Conservation (phyloP, 2,113 vertebrate species). For the Pterophyllum scalare region DNA sequence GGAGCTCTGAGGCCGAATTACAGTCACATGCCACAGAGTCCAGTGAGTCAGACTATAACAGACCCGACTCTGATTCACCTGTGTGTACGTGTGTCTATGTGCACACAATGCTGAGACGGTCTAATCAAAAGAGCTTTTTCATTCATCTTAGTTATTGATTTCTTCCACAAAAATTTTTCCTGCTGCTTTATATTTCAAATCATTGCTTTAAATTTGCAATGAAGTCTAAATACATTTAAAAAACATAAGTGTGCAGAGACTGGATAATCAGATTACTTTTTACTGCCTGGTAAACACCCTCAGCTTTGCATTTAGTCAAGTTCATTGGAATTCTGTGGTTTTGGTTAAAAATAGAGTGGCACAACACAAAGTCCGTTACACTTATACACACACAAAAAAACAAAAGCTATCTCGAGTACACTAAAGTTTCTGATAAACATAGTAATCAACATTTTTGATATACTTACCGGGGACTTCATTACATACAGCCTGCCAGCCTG, state of each 20-base stretch:
- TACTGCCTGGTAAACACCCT: slow-evolving; percentile 31
- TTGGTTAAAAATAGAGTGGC: background rate
- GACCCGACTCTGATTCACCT: background rate
- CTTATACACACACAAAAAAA: background rate
- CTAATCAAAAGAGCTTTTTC: slow-evolving; percentile 33
- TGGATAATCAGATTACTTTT: slow-evolving; percentile 33
- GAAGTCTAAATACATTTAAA: slow-evolving; percentile 13
- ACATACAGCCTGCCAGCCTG: background rate
- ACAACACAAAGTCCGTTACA: rapidly evolving
- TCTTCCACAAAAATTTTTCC: background rate
- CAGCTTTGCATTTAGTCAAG: background rate
- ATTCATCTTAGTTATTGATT: slow-evolving; percentile 12
- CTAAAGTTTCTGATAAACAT: background rate
- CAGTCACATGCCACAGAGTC: slow-evolving; percentile 50
- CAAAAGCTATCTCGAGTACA: background rate
- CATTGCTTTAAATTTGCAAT: slow-evolving; percentile 23
- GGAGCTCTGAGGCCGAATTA: slow-evolving; percentile 62
- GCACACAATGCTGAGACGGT: background rate
- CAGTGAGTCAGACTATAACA: slow-evolving; percentile 26
- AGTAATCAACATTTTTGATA: background rate
- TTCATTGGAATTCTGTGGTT: background rate
- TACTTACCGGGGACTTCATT: background rate
- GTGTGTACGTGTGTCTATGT: background rate
- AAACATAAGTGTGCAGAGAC: slow-evolving; percentile 11
- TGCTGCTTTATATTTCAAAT: slow-evolving; percentile 8